A percentile compares a stretch with the other conserved stretches of the same genome.
phyloP scores from a whole-genome alignment of 1,140 invertebrate genomes.

The Panonychus citri region DNA sequence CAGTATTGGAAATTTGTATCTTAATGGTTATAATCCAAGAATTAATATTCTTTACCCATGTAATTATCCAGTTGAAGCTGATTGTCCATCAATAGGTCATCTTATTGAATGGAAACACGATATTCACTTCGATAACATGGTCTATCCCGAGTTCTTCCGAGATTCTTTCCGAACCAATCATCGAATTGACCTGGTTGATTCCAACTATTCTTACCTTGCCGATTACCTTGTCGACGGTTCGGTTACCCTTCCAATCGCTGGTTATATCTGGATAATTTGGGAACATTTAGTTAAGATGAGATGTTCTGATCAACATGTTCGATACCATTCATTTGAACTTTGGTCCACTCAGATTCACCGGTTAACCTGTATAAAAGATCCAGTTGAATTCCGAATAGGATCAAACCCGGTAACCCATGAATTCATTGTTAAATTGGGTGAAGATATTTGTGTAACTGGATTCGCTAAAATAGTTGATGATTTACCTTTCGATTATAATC shows the following conservation, averaged over 20 bases:
- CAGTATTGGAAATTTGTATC: no score
- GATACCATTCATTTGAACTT: constrained; percentile 49
- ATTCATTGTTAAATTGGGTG: constrained; percentile 74
- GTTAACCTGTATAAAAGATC: constrained; percentile 47
- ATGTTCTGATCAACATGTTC: constrained; percentile 44
- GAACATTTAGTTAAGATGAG: constrained; percentile 61
- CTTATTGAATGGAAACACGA: constrained; percentile 30
- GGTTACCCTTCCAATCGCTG: constrained; percentile 78
- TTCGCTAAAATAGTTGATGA: not conserved
- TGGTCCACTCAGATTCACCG: constrained; percentile 69
- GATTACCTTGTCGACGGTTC: constrained; percentile 83
- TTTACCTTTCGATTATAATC: not conserved
- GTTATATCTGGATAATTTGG: constrained; percentile 77
- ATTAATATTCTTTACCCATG: no score
- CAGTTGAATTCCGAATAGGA: constrained; percentile 60
- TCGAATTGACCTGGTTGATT: constrained; percentile 1
- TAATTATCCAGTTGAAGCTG: no score
- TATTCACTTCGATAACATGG: not conserved
- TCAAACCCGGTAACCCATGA: constrained; percentile 61
- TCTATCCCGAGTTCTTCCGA: not conserved
- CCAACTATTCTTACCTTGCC: constrained; percentile 39
- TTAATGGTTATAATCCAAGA: no score
- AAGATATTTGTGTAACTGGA: not conserved
- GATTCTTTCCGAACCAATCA: not conserved
- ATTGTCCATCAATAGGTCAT: constrained; percentile 25